These are phyloP conservation scores for Tenebrio molitor DNA, from an alignment of 1,140 invertebrate species.

Conservation along the genomic window DNA sequence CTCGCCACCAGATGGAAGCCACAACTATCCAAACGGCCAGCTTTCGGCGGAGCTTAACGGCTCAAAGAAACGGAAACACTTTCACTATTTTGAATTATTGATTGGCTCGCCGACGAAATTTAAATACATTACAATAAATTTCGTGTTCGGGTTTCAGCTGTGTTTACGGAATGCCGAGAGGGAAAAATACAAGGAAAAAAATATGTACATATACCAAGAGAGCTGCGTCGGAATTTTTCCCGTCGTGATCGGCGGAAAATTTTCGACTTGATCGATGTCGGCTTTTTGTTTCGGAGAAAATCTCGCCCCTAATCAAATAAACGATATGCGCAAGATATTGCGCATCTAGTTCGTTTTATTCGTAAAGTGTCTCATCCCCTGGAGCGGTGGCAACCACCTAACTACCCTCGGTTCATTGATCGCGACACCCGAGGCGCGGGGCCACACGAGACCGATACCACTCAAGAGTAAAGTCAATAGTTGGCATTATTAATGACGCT, in stretches of 20 bases:
- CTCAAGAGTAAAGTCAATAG: constrained; percentile 50
- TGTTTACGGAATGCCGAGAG: too few species aligned
- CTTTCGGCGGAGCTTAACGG: background rate
- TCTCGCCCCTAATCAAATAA: constrained; percentile 33
- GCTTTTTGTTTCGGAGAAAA: constrained; percentile 39
- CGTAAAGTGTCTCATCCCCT: constrained; percentile 38
- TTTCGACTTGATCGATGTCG: background rate
- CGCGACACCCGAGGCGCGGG: constrained; percentile 52
- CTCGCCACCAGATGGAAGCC: constrained; percentile 17
- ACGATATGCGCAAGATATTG: constrained; percentile 46
- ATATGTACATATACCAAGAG: too few species aligned
- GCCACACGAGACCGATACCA: constrained; percentile 49
- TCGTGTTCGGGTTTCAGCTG: too few species aligned
- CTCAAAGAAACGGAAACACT: constrained; percentile 4
- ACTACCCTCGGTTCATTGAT: constrained; percentile 51
- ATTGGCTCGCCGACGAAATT: background rate
- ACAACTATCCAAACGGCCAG: background rate
- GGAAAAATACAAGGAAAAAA: too few species aligned
- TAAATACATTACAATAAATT: too few species aligned
- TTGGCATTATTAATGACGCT: constrained; percentile 45
- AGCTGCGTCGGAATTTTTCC: too few species aligned
- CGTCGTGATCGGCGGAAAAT: too few species aligned
- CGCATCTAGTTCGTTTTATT: constrained; percentile 41
- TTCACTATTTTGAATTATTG: constrained; percentile 19
- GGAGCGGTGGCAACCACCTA: constrained; percentile 43